Evolutionary conservation across 2,888 invertebrate species (phyloP).

Genomic region (Melinopterus prodromus): DNA sequence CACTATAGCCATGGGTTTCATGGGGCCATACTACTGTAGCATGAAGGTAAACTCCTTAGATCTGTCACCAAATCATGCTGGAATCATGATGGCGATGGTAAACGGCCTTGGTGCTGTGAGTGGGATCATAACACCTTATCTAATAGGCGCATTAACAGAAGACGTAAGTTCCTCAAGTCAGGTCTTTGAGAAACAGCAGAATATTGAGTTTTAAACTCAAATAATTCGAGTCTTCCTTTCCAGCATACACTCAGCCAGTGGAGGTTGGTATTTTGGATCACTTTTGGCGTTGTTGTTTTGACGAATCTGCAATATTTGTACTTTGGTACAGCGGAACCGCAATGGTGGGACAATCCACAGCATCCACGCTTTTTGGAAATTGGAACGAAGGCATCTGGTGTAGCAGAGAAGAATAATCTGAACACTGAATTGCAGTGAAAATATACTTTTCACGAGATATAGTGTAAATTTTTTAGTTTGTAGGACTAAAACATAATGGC

Average conservation of each 20-base stretch:
- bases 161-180: not conserved
- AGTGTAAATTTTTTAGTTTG: too few relatives aligned
- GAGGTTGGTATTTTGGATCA: constrained; percentile 22
- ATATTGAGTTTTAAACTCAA: too few relatives aligned
- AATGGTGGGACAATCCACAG: constrained; percentile 69
- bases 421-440: too few relatives aligned
- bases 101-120: constrained; percentile 13
- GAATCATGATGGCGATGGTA: constrained; percentile 15
- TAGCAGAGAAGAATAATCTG: not conserved
- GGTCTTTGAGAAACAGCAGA: too few relatives aligned
- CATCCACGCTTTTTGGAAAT: not conserved
- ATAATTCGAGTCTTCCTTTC: not conserved
- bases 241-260: constrained; percentile 15
- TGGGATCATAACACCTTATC: constrained; percentile 15
- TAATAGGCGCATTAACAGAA: constrained; percentile 20
- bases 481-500: too few relatives aligned
- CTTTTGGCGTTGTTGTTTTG: constrained; percentile 1
- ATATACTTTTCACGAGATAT: too few relatives aligned
- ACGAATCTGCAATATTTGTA: constrained; percentile 48
- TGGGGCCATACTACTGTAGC: constrained; percentile 65
- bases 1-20: constrained; percentile 12
- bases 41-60: constrained; percentile 20
- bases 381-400: not conserved
- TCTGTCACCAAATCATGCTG: constrained; percentile 16
- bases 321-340: constrained; percentile 74